Evolutionary conservation across 1,140 invertebrate species (phyloP).

Genomic region (Hylaeus anthracinus): DNA sequence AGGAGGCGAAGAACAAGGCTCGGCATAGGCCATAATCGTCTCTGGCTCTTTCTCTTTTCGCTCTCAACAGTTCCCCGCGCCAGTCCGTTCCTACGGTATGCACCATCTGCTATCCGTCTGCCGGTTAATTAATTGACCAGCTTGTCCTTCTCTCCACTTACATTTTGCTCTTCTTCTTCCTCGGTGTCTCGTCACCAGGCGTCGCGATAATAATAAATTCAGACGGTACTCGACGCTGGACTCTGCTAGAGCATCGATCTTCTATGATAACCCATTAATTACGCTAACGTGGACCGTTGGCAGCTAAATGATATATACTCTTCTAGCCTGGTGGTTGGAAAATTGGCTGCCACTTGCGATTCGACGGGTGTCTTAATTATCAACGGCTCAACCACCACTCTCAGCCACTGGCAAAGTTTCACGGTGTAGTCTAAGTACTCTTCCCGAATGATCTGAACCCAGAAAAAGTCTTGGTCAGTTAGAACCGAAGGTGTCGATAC

Average conservation of each 20-base stretch:
- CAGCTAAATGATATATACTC: conserved; percentile 5
- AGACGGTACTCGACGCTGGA: not conserved
- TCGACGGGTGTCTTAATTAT: not conserved
- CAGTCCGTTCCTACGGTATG: conserved; percentile 16
- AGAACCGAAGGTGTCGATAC: too few species aligned
- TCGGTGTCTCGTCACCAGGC: not conserved
- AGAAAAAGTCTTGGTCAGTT: too few species aligned
- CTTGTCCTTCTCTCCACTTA: conserved; percentile 47
- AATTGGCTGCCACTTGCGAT: conserved; percentile 5
- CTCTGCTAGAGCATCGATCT: conserved; percentile 5
- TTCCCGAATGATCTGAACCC: too few species aligned
- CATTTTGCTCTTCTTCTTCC: conserved; percentile 40
- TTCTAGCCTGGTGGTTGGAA: not conserved
- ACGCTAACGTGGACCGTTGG: not conserved
- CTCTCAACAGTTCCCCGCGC: not conserved
- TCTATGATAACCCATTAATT: conserved; percentile 15
- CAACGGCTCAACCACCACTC: too few species aligned
- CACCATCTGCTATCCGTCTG: conserved; percentile 58
- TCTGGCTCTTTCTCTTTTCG: too few species aligned
- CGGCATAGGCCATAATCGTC: not conserved
- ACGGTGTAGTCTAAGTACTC: too few species aligned
- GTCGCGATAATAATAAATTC: conserved; percentile 36
- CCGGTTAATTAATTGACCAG: conserved; percentile 64
- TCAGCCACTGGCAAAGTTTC: too few species aligned
- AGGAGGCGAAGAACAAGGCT: conserved; percentile 2